Evolutionary conservation across 2,888 invertebrate species (phyloP).

Genomic region (Poecilus cupreus): DNA sequence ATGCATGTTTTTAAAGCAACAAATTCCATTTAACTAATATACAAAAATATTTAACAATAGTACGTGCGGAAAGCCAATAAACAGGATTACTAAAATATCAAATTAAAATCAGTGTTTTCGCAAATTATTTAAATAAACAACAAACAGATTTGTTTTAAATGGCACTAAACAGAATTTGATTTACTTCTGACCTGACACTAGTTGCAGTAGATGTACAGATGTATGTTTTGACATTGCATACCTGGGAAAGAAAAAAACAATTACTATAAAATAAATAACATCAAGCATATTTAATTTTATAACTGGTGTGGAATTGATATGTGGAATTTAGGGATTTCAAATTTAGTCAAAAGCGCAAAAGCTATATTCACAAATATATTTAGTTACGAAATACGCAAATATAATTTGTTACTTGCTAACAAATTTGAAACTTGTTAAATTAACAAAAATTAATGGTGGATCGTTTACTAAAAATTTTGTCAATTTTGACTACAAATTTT

Average conservation of each 20-base stretch:
- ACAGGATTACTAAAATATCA: background rate
- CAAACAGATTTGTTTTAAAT: background rate
- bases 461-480: no score
- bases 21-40: conserved; percentile 28
- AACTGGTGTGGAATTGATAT: no score
- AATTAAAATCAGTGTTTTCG: background rate
- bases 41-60: background rate
- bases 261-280: background rate
- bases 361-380: no score
- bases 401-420: no score
- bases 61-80: background rate
- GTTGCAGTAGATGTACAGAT: no score
- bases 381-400: no score
- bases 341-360: no score
- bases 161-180: background rate
- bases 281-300: no score
- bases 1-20: background rate
- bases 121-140: background rate
- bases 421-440: no score
- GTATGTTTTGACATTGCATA: background rate
- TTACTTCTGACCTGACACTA: background rate
- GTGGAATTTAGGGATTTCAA: no score
- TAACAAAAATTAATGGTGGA: no score
- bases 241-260: background rate
- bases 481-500: no score